These are phyloP conservation scores for Sinocyclocheilus anshuiensis DNA, from an alignment of 2,113 vertebrate species.

Conservation along the genomic window DNA sequence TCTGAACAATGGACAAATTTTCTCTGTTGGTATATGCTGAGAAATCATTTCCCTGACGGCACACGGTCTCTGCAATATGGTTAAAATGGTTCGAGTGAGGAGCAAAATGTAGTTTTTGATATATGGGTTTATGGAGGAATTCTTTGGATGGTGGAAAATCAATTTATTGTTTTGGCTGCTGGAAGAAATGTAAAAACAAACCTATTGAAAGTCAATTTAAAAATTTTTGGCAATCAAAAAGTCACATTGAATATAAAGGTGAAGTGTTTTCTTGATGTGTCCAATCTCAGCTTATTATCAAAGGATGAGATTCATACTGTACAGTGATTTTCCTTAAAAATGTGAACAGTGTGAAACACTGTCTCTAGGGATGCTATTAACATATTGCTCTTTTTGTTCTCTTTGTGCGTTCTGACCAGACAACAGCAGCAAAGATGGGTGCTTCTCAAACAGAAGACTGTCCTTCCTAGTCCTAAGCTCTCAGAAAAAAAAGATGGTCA, in stretches of 20 bases:
- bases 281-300: neutral
- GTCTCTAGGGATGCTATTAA: neutral
- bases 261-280: neutral
- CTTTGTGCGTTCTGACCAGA: neutral
- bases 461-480: too few species aligned
- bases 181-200: neutral
- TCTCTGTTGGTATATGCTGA: neutral
- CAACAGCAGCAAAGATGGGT: neutral
- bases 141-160: neutral
- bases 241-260: neutral
- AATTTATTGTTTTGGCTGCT: neutral
- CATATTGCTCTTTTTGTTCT: neutral
- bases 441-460: neutral
- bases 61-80: neutral
- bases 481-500: too few species aligned
- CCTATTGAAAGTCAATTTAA: neutral
- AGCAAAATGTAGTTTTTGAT: neutral
- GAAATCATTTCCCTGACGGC: neutral
- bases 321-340: neutral
- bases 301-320: neutral
- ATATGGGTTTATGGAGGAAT: neutral
- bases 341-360: neutral
- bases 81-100: neutral
- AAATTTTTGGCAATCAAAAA: neutral
- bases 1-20: conserved; percentile 33